Base-by-base conservation (phyloP, 2,888 invertebrate genomes). In the Drosophila suboccidentalis region DNA sequence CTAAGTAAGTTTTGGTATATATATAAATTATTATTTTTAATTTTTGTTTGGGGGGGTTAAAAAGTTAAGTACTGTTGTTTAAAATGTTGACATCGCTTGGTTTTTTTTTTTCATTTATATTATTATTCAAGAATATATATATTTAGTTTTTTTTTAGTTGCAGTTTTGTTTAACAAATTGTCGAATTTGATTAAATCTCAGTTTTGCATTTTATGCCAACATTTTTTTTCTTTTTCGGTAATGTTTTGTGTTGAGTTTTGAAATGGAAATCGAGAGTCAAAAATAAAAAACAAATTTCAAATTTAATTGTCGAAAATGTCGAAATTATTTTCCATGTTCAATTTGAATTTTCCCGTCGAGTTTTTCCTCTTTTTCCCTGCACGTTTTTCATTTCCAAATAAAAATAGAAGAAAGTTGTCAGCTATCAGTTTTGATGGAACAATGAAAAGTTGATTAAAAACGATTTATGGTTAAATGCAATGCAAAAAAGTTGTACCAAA, bases 31-130 rank as follows among this genome's bases (percentile, higher is more conserved):
- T n/a, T n/a, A n/a, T n/a, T n/a, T n/a, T n/a, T n/a, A n/a, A n/a
- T n/a, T n/a, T n/a, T n/a, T 3, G 19, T 19, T 19, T 19, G 19
- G 2, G 58, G n/a, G 67, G 58, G 57, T 70, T 58, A 47, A 38
- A 54, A 63, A 61, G 63, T 82, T 75, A 46, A 73, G 72, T 82
- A 79, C 75, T 82, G 85, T 82, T 87, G 87, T 87, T 80, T 88
- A 91, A 92, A 92, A 92, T 92, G 92, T 92, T 92, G 92, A 92
- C 92, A 92, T 92, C 92, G 92, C 92, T 92, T 92, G 87, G 58
- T 81, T 63, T 70, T 75, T 75, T 53, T 64, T 75, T 26, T 5
- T 26, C 26, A 26, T 73, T 58, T 71, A 62, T 70, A 15, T 61
- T 61, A 29, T 41, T 50, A 26, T 60, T 50, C 11, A 51, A 51